Evolutionary conservation across 2,113 vertebrate genomes (phyloP).

Genomic region (Psittacus erithacus): DNA sequence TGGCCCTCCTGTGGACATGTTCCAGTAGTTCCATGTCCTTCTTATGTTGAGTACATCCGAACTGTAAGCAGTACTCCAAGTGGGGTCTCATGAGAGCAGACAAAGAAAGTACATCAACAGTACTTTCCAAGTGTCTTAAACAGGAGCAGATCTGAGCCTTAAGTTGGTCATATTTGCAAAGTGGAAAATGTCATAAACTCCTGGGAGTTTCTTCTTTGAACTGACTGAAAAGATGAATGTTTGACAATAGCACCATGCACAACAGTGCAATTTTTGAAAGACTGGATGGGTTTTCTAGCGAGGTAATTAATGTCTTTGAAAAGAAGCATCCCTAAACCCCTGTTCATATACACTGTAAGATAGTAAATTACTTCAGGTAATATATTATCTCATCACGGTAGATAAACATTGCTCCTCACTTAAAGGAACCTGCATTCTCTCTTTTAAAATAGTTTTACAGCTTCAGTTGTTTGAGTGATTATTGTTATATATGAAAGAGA

Average conservation of each 20-base stretch:
- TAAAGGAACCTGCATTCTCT: not conserved
- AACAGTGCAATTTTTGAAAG: not conserved
- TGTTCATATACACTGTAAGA: not conserved
- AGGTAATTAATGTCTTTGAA: not conserved
- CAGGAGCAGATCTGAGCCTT: not conserved
- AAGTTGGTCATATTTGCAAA: not conserved
- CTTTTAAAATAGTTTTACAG: not conserved
- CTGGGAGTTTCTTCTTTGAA: not conserved
- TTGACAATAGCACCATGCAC: not conserved
- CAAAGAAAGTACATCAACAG: not conserved
- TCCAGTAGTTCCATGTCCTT: not conserved
- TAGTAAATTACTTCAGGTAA: not conserved
- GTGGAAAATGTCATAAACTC: not conserved
- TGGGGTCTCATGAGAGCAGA: not conserved
- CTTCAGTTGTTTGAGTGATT: not conserved
- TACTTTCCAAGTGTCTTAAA: not conserved
- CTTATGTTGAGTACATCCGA: not conserved
- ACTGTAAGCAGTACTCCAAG: not conserved
- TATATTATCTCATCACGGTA: not conserved
- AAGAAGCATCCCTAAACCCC: not conserved
- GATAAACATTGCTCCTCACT: not conserved
- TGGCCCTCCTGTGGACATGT: not conserved
- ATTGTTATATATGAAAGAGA: not conserved
- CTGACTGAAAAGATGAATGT: not conserved
- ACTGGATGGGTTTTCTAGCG: not conserved